Conservation (phyloP, 2,113 vertebrate species). For the Mandrillus leucophaeus region DNA sequence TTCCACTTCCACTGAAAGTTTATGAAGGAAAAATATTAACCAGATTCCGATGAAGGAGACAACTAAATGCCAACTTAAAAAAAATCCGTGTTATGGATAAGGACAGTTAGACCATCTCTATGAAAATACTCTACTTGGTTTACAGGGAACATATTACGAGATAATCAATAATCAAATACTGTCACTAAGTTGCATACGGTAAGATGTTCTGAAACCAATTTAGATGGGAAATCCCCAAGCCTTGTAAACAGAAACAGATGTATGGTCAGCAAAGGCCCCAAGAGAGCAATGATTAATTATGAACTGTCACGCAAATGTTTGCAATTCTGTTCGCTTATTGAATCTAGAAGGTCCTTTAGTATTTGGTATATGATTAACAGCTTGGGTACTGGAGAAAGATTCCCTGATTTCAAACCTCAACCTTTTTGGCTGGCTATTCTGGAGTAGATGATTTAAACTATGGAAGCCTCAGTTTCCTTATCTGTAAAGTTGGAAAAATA, state of each 20-base stretch:
- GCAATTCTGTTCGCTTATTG: too few relatives aligned
- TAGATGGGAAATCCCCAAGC: neutral
- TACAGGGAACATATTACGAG: neutral
- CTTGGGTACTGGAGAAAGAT: neutral
- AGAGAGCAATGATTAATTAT: neutral
- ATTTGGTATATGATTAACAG: rapidly evolving
- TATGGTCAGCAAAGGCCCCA: neutral
- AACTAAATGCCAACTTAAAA: neutral
- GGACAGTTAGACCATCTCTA: neutral
- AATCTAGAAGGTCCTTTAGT: neutral
- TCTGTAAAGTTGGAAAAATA: too few relatives aligned
- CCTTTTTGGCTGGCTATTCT: neutral
- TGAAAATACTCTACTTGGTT: neutral
- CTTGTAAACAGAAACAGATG: neutral
- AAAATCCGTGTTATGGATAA: neutral
- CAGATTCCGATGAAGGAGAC: neutral
- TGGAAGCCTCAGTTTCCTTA: neutral
- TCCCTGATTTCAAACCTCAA: neutral
- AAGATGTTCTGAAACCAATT: neutral
- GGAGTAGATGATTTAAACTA: too few relatives aligned
- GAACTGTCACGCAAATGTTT: neutral
- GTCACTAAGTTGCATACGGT: neutral
- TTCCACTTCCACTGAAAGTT: neutral
- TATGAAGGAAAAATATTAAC: neutral
- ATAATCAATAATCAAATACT: neutral